Conservation (phyloP, 2,113 vertebrate species). For the Heloderma charlesbogerti region DNA sequence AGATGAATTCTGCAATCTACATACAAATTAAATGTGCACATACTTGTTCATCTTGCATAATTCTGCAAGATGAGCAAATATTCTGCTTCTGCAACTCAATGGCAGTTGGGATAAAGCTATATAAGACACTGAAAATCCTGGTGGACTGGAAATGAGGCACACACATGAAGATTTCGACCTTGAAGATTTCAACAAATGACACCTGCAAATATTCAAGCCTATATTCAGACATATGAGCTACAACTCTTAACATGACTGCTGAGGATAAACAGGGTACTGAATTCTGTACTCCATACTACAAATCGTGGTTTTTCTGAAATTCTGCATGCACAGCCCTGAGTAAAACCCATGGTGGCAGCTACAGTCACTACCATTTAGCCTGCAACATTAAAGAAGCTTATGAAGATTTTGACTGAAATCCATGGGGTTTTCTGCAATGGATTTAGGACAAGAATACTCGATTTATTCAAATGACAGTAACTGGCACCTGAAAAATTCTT, state of each 20-base stretch:
- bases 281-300: too few species aligned
- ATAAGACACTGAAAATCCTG: too few species aligned
- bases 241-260: background rate
- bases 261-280: background rate
- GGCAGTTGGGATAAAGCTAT: background rate
- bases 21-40: background rate
- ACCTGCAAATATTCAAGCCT: background rate
- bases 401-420: background rate
- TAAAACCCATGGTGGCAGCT: background rate
- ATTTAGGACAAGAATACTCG: background rate
- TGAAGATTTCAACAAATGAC: background rate
- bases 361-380: background rate
- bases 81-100: background rate
- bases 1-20: background rate
- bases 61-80: background rate
- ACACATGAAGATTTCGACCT: background rate
- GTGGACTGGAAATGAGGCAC: background rate
- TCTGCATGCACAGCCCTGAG: background rate
- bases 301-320: background rate
- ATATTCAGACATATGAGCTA: background rate
- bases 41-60: background rate
- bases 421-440: background rate
- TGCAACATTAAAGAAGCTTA: background rate
- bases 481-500: background rate
- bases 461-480: background rate